Conservation (phyloP, 2,888 invertebrate genomes). For the Rutpela maculata region DNA sequence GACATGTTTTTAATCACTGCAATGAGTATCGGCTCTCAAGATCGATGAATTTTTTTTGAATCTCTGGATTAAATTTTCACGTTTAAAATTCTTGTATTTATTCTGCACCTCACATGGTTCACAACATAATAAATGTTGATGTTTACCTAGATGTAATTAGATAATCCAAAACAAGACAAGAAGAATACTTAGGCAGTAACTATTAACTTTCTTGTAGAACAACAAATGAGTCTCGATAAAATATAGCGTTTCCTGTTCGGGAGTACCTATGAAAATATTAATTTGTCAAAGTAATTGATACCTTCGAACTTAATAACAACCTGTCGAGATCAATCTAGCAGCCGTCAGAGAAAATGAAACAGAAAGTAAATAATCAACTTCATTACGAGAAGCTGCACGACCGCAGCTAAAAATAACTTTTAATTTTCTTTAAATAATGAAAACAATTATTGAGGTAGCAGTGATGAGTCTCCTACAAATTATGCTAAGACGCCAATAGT, state of each 20-base stretch:
- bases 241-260: conserved; percentile 1
- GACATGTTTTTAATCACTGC: too few relatives aligned
- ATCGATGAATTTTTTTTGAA: too few relatives aligned
- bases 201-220: conserved; percentile 1
- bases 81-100: too few relatives aligned
- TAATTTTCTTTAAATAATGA: conserved; percentile 48
- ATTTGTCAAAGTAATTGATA: conserved; percentile 27
- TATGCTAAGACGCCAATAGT: not conserved
- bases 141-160: too few relatives aligned
- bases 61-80: too few relatives aligned
- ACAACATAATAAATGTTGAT: too few relatives aligned
- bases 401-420: conserved; percentile 48
- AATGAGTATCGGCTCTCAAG: too few relatives aligned
- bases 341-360: conserved; percentile 37
- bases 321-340: conserved; percentile 12
- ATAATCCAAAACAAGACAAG: not conserved
- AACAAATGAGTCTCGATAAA: not conserved
- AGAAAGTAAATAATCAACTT: conserved; percentile 47
- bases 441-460: conserved; percentile 26
- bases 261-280: not conserved
- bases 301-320: not conserved
- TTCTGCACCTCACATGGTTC: too few relatives aligned
- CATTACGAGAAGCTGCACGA: conserved; percentile 27
- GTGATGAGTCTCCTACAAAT: conserved; percentile 14
- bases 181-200: not conserved